Conservation (phyloP, 1,140 invertebrate genomes). For the Procambarus clarkii region DNA sequence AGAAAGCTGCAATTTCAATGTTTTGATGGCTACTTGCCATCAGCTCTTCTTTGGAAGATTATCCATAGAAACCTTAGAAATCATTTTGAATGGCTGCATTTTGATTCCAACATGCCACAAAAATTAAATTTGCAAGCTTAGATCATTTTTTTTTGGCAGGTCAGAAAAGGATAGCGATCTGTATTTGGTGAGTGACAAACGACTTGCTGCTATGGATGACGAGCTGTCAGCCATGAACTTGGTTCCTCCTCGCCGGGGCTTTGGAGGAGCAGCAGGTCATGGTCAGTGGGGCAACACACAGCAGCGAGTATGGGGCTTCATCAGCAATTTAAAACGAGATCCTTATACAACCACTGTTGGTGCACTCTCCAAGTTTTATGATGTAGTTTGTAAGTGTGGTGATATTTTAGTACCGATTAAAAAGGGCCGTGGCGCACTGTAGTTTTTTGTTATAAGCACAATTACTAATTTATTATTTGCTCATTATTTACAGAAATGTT, state of each 20-base stretch:
- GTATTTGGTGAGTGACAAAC: slow-evolving; percentile 53
- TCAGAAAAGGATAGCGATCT: slow-evolving; percentile 57
- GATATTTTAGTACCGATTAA: background rate
- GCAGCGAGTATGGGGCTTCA: slow-evolving; percentile 60
- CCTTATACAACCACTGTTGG: slow-evolving; percentile 50
- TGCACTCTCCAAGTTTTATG: slow-evolving; percentile 57
- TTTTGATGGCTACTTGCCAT: no score
- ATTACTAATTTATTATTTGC: no score
- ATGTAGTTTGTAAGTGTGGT: slow-evolving; percentile 59
- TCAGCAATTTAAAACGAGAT: slow-evolving; percentile 55
- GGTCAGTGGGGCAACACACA: slow-evolving; percentile 33
- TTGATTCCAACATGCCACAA: no score
- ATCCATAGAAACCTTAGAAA: no score
- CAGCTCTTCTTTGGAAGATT: no score
- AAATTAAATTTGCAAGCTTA: background rate
- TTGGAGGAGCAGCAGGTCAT: background rate
- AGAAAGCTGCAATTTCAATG: no score
- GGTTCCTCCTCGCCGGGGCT: slow-evolving; percentile 39
- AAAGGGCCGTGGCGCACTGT: background rate
- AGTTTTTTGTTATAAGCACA: background rate
- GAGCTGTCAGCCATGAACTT: slow-evolving; percentile 54
- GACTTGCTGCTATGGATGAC: slow-evolving; percentile 28
- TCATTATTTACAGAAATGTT: no score
- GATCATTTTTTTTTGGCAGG: background rate
- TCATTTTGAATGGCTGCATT: no score